Conservation (phyloP, 2,797 vertebrate genomes). For the Heteromormyrus szaboi region DNA sequence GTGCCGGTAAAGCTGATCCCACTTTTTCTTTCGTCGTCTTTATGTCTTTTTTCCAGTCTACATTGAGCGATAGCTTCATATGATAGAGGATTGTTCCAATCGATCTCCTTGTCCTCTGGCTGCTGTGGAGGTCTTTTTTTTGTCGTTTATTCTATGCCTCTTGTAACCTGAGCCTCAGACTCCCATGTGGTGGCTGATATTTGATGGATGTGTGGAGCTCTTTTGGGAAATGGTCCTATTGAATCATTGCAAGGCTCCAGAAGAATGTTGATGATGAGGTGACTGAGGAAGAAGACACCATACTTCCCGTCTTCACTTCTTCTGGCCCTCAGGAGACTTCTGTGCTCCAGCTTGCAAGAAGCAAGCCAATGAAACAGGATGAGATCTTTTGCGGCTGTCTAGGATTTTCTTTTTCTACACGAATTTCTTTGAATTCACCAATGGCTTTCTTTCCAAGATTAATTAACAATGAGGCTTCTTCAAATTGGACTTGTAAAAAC, state of each 20-base stretch:
- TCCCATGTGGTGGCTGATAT: constrained; percentile 28
- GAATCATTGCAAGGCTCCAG: neutral
- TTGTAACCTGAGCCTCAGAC: constrained; percentile 34
- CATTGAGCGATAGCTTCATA: neutral
- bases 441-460: neutral
- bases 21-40: neutral
- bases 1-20: neutral
- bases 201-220: constrained; percentile 41
- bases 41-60: neutral
- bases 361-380: neutral
- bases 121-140: neutral
- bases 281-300: neutral
- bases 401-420: neutral
- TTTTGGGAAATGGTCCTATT: constrained; percentile 17
- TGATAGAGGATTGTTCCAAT: neutral
- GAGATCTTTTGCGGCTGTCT: neutral
- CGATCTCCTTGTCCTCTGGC: neutral
- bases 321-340: neutral
- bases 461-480: neutral
- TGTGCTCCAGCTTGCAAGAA: neutral
- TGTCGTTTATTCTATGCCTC: constrained; percentile 19
- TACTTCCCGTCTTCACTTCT: neutral
- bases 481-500: neutral
- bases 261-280: neutral
- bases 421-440: neutral